phyloP scores from a whole-genome alignment of 1,140 invertebrate species.

The Scylla paramamosain region DNA sequence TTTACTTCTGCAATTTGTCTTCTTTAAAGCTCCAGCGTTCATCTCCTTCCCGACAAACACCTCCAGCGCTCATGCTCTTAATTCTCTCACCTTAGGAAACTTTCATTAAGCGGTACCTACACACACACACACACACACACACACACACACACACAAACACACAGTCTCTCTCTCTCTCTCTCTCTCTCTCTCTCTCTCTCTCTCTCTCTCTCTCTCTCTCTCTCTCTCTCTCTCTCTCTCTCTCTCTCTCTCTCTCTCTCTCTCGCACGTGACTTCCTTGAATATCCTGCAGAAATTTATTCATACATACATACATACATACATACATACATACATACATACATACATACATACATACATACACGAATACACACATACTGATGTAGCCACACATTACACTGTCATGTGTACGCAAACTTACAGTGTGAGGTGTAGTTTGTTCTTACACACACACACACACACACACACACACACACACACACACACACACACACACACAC shows the following conservation, averaged over 20 bases:
- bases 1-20: neutral
- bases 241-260: too few species aligned
- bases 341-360: neutral
- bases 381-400: neutral
- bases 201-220: neutral
- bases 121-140: too few species aligned
- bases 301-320: neutral
- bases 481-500: neutral
- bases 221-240: constrained; percentile 25
- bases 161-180: too few species aligned
- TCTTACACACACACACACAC: too few species aligned
- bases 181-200: neutral
- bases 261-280: too few species aligned
- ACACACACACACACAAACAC: too few species aligned
- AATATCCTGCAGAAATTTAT: too few species aligned
- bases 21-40: neutral
- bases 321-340: neutral
- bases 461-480: too few species aligned
- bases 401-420: neutral
- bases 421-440: too few species aligned
- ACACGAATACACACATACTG: neutral
- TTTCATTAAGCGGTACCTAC: too few species aligned
- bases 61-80: too few species aligned
- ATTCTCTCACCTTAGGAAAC: too few species aligned
- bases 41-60: neutral